These are phyloP conservation scores for Anolis apletophallus DNA, from an alignment of 2,797 vertebrate species.

Conservation along the genomic window DNA sequence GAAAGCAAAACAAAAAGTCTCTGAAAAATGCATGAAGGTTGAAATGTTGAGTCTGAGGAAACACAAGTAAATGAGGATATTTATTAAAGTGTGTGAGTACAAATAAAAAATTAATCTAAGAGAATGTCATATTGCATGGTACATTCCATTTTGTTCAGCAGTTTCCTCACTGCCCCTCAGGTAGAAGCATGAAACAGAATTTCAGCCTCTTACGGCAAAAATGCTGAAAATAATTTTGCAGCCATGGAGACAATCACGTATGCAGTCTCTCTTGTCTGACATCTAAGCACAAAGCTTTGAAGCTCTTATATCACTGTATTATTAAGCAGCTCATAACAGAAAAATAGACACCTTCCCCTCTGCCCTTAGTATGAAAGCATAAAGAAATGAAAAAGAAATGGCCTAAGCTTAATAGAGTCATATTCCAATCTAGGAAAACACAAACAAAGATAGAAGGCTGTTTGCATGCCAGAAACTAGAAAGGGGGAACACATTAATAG, in stretches of 20 bases:
- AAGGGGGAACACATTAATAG: not conserved
- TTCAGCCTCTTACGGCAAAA: slow-evolving; percentile 22
- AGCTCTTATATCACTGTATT: slow-evolving; percentile 28
- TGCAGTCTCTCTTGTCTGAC: not conserved
- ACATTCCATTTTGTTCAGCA: slow-evolving; percentile 5
- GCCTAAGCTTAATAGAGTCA: not conserved
- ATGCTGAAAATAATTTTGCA: slow-evolving; percentile 10
- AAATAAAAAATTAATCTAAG: slow-evolving; percentile 12
- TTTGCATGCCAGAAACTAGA: not conserved
- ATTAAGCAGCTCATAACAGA: slow-evolving; percentile 1
- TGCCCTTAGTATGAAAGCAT: not conserved
- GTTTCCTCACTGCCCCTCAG: not conserved
- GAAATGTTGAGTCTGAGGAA: not conserved
- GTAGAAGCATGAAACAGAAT: slow-evolving; percentile 1
- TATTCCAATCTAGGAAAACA: not conserved
- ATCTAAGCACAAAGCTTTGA: slow-evolving; percentile 19
- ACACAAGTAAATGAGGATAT: not conserved
- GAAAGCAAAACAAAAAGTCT: not conserved
- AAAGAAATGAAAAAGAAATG: slow-evolving; percentile 6
- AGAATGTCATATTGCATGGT: not conserved
- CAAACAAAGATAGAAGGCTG: not conserved
- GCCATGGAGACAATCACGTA: slow-evolving; percentile 14
- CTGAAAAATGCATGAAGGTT: not conserved
- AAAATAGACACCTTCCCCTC: not conserved
- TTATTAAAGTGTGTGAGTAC: not conserved